Evolutionary conservation across 2,797 vertebrate genomes (phyloP).

Genomic region (Epinephelus malabaricus): DNA sequence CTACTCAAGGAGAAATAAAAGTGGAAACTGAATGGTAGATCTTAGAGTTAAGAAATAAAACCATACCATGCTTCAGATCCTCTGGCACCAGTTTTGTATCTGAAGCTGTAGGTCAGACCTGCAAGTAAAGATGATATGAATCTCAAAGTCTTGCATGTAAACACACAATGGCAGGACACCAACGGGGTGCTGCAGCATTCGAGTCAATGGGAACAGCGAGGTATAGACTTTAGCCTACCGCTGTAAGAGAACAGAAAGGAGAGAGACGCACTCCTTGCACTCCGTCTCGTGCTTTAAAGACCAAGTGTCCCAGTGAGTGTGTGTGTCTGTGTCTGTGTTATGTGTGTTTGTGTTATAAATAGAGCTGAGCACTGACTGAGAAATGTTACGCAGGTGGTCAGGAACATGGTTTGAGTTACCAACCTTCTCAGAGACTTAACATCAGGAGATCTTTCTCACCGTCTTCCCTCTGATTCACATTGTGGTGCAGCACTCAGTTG

Average conservation of each 20-base stretch:
- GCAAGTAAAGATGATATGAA: constrained; percentile 35
- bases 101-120: constrained; percentile 40
- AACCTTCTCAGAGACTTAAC: background rate
- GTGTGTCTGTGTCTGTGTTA: constrained; percentile 41
- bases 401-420: constrained; percentile 68
- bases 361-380: constrained; percentile 59
- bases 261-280: constrained; percentile 5
- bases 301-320: constrained; percentile 31
- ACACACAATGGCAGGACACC: background rate
- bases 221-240: constrained; percentile 21
- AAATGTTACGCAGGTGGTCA: constrained; percentile 69
- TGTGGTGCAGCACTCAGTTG: background rate
- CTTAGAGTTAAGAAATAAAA: constrained; percentile 20
- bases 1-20: background rate
- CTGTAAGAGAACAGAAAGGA: constrained; percentile 29
- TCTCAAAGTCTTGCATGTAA: constrained; percentile 9
- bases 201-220: constrained; percentile 8
- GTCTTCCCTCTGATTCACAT: background rate
- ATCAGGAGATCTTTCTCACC: constrained; percentile 19
- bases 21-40: background rate
- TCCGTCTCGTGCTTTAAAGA: constrained; percentile 35
- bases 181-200: background rate
- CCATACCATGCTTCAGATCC: constrained; percentile 72
- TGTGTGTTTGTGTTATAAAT: constrained; percentile 75
- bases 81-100: constrained; percentile 14